Evolutionary conservation across 2,113 vertebrate species (phyloP).

Genomic region (Echinops telfairi): DNA sequence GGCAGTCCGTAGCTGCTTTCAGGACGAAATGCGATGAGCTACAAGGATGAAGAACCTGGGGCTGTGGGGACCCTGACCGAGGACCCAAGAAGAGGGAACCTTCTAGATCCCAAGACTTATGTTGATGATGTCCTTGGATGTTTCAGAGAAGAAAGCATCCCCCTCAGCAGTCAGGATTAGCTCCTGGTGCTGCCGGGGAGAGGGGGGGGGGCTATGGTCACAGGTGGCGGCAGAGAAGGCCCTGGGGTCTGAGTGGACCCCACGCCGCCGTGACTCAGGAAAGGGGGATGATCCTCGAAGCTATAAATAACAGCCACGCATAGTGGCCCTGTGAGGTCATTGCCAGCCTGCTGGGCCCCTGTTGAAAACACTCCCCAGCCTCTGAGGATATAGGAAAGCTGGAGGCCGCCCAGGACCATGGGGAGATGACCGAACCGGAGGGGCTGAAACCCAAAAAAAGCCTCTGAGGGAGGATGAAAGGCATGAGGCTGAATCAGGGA

Average conservation of each 20-base stretch:
- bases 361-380: conserved; percentile 63
- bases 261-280: conserved; percentile 67
- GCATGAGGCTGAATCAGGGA: conserved; percentile 75
- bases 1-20: not conserved
- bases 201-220: not conserved
- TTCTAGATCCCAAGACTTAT: not conserved
- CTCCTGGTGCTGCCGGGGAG: not conserved
- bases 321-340: conserved; percentile 79
- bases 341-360: conserved; percentile 61
- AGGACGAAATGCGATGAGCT: not conserved
- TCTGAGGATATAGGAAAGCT: conserved; percentile 70
- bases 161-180: not conserved
- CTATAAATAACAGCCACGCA: conserved; percentile 80
- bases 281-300: conserved; percentile 59
- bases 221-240: conserved; percentile 20
- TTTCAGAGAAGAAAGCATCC: not conserved
- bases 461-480: conserved; percentile 79
- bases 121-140: not conserved
- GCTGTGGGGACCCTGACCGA: not conserved
- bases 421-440: conserved; percentile 76
- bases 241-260: conserved; percentile 68
- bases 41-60: not conserved
- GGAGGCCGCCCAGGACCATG: conserved; percentile 70
- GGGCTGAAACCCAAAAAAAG: conserved; percentile 74
- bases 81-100: not conserved